Base-by-base conservation (phyloP, 2,888 invertebrate species). In the Phlogophora meticulosa region DNA sequence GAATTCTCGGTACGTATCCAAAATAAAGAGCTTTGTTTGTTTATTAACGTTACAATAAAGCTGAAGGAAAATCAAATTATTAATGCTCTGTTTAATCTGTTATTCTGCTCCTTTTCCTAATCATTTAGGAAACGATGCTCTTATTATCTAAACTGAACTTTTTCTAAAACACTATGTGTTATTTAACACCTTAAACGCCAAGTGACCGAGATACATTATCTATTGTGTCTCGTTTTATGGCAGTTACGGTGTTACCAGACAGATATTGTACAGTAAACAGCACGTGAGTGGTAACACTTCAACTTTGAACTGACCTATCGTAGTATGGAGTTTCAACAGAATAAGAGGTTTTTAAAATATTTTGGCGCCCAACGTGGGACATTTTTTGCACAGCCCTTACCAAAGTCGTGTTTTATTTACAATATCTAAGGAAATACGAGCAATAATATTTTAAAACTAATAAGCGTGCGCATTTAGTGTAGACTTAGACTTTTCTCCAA, bases 361-460 rank as follows among this genome's bases (percentile, higher is more conserved):
- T 34, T 58, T 65, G 76, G 57, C 64, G 70, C 64, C 64, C 63
- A 74, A 28, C 64, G 17, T 49, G 70, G 49, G 64, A 24, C 57
- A 2, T 10, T 32, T 17, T 5, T 4, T 32, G 2, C 10, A 13
- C 11, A 17, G 17, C 7, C 7, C 43, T 20, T 15, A n/a, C n/a
- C n/a, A n/a, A n/a, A n/a, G n/a, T n/a, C n/a, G n/a, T n/a, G 4
- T 15, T 20, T 17, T 5, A 15, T 28, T 20, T 20, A 43, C 7
- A 32, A 20, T 20, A 28, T n/a, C 17, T 34, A 7, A 34, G 13
- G 7, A 20, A 36, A 48, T 7, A 49, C 13, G 7, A 49, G 3
- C 15, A 28, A 15, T 24, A 17, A 10, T 17, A 4, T 15, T 17
- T 17, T 10, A 13, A 1, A 24, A 24, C 10, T 2, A 46, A n/a